Base-by-base conservation (phyloP, 2,113 vertebrate genomes). In the Pomatorhinus ruficollis region DNA sequence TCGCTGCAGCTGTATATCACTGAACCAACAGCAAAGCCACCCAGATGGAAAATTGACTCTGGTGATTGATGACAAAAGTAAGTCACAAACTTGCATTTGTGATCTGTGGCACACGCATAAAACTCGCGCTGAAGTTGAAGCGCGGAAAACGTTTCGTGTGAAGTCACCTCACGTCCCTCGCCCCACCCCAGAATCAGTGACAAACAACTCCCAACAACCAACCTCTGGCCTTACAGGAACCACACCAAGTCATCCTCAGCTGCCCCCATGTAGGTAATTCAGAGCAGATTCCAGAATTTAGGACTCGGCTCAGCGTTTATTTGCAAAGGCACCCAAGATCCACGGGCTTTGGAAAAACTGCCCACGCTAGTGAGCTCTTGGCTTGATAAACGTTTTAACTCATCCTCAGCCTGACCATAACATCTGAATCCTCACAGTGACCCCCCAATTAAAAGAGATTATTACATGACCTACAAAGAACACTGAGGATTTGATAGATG, bases 121-220 rank as follows among this genome's bases (percentile, higher is more conserved):
- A 93, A 52, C 44, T 12, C n/a, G 2, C 0, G 0, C 74, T 40
- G 27, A 30, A n/a, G 64, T 0, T 2, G 44, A 22, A 33, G 59
- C 0, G 0, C 0, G 1, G 50, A n/a, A 66, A 83, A 70, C 0
- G 1, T 28, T 42, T 20, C 1, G 1, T 0, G 0, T 9, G 20
- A 61, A 28, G 42, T 15, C 59, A 24, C 20, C 24, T 20, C 33
- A 8, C 1, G 0, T 20, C 33, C 49, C 31, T 27, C 4, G 2
- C 9, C 4, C 31, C 4, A 8, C 28, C 39, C 52, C 37, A 83
- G 45, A 49, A 82, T 3, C 1, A 50, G 47, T 1, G 47, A 68
- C 61, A 57, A 71, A 0, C 2, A 56, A 63, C 86, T 30, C 23
- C 39, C 42, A 40, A 5, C 18, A 35, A n/a, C 14, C 27, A 74